A percentile compares a stretch with the other conserved stretches of the same genome.
phyloP scores from a whole-genome alignment of 2,797 vertebrate genomes.

The Etheostoma perlongum region DNA sequence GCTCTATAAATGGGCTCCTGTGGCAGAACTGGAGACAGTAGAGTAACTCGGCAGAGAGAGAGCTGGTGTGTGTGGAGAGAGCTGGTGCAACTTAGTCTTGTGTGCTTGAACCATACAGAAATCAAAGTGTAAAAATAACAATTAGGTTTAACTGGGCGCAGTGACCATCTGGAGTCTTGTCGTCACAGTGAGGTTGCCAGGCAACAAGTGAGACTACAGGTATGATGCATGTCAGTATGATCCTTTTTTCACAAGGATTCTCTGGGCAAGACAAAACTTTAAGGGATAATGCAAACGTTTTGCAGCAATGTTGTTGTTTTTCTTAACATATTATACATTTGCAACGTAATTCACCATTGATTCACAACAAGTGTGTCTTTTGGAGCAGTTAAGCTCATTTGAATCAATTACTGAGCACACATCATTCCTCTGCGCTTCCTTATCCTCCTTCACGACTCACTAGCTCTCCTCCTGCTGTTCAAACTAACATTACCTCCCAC shows the following conservation, averaged over 20 bases:
- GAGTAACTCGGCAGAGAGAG: constrained; percentile 9
- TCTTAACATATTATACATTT: not conserved
- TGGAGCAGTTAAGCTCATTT: constrained; percentile 7
- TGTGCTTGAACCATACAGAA: not conserved
- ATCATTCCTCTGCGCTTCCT: constrained; percentile 8
- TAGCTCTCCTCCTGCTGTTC: constrained; percentile 45
- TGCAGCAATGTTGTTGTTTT: not conserved
- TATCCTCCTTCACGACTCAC: constrained; percentile 34
- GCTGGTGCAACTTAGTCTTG: not conserved
- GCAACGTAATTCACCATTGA: not conserved
- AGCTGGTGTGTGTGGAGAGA: not conserved
- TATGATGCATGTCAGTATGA: no score
- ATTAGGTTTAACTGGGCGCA: no score
- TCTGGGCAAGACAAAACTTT: not conserved
- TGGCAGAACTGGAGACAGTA: constrained; percentile 16
- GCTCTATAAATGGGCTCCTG: constrained; percentile 55
- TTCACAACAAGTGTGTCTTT: not conserved
- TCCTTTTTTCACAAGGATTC: no score
- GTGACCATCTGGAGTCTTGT: not conserved
- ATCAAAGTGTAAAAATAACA: no score
- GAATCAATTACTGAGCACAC: constrained; percentile 35
- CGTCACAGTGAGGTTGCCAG: not conserved
- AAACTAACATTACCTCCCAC: constrained; percentile 42
- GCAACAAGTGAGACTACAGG: no score
- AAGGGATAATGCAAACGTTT: not conserved